Percentiles rank a stretch among this genome's conserved stretches.
Evolutionary conservation across 2,888 invertebrate genomes (phyloP).

Genomic region (Eristalis intricaria): DNA sequence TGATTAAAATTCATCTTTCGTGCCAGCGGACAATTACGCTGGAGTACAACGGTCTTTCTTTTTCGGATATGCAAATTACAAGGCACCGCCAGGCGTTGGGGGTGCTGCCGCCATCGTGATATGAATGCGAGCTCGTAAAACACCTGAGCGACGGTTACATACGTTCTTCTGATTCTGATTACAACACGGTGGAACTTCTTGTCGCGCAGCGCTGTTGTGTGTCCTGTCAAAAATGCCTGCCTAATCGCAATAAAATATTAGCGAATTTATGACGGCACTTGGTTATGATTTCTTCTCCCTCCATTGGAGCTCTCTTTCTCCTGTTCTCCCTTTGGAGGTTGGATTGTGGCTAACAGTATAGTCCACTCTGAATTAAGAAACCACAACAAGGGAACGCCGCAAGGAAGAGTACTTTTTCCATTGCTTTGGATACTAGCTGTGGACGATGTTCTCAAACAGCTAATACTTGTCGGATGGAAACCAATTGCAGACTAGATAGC

Average conservation of each 20-base stretch:
- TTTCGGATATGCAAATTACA: constrained; percentile 23
- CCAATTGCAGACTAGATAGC: too few species aligned
- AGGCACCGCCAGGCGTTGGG: constrained; percentile 17
- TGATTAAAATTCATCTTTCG: constrained; percentile 51
- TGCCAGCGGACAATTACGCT: constrained; percentile 56
- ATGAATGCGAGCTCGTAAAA: constrained; percentile 28
- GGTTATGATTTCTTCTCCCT: too few species aligned
- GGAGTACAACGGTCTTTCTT: constrained; percentile 5
- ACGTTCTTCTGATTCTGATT: neutral
- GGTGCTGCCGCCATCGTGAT: constrained; percentile 16
- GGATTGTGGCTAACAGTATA: too few species aligned
- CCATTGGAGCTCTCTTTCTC: too few species aligned
- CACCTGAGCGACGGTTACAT: constrained; percentile 23
- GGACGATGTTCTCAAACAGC: too few species aligned
- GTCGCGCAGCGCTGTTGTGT: neutral
- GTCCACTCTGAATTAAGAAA: too few species aligned
- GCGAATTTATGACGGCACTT: neutral
- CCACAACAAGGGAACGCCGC: too few species aligned
- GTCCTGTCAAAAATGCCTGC: neutral
- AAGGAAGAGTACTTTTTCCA: too few species aligned
- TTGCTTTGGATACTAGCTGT: too few species aligned
- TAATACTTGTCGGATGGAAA: too few species aligned
- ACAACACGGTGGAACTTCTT: neutral
- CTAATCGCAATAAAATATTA: neutral
- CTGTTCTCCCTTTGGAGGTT: too few species aligned